phyloP scores from a whole-genome alignment of 1,140 invertebrate genomes.

The Cydia fagiglandana region DNA sequence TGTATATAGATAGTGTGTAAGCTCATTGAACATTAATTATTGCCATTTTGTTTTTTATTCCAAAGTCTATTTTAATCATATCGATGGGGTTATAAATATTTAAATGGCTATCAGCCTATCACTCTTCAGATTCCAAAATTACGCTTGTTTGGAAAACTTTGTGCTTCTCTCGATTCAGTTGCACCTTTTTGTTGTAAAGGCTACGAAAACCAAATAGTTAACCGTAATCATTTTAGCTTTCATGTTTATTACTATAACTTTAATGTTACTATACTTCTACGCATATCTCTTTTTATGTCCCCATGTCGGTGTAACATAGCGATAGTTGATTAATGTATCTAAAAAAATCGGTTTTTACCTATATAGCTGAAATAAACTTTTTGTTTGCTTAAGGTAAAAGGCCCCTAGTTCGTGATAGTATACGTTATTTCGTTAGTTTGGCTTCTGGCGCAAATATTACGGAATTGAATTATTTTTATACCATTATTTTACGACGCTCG shows the following conservation, averaged over 20 bases:
- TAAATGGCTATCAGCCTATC: neutral
- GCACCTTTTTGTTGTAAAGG: slow-evolving; percentile 11
- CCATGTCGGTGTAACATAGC: neutral
- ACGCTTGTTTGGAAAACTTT: neutral
- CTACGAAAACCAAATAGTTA: slow-evolving; percentile 28
- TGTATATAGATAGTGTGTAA: neutral
- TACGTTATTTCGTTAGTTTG: no score
- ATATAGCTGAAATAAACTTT: no score
- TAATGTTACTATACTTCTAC: neutral
- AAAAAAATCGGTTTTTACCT: no score
- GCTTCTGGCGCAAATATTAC: no score
- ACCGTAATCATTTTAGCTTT: slow-evolving; percentile 1
- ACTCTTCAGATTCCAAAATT: neutral
- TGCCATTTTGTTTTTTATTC: slow-evolving; percentile 28
- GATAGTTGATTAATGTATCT: no score
- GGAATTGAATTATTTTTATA: no score
- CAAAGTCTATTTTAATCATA: slow-evolving; percentile 19
- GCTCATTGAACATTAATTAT: slow-evolving; percentile 28
- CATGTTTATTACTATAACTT: slow-evolving; percentile 2
- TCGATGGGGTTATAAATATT: neutral
- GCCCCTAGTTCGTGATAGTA: no score
- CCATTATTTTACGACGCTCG: no score
- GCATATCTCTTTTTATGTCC: neutral
- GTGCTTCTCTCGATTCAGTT: neutral
- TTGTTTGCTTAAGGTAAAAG: no score